Evolutionary conservation across 1,140 invertebrate genomes (phyloP), one percentile per base, ranked within the genome.

Genomic region (Chrysopa pallens): DNA sequence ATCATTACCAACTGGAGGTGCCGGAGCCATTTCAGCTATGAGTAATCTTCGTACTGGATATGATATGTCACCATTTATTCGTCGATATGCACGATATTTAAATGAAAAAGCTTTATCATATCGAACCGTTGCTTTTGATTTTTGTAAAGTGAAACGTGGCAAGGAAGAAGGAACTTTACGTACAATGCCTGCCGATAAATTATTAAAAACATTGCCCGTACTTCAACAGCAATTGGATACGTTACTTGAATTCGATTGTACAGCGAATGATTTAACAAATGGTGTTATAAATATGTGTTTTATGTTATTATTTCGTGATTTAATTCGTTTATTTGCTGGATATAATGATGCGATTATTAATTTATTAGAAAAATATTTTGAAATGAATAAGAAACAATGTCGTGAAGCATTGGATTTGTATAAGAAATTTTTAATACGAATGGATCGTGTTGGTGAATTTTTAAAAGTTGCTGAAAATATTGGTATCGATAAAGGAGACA

Each of bases 311-410:
- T 99, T 98, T 67, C 78, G 96, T 66, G 96, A 99, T 75, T 76
- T 98, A 52, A 98, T 99, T 61, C 68, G 89, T 51, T 71, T 99
- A 46, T 99, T 98, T 74, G 96, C 95, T 38, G 96, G 95, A 64
- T 99, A 98, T 69, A 99, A 99, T 67, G 96, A 99, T 68, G 95
- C 93, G 48, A 95, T 98, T 49, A 99, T 99, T 54, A 99, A 98
- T 73, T 74, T 98, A 47, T 67, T 99, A 63, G 91, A 95, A 66
- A 95, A 98, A 68, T 98, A 94, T 71, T 99, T 98, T 69, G 92
- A 97, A 63, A 97, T 98, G 92, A 98, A 98, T 66, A 98, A 98
- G 63, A 99, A 99, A 63, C 85, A 88, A 58, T 94, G 90, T 58
- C 76, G 91, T 56, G 95, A 99, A 61, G 94, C 92, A 46, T 73